phyloP scores from a whole-genome alignment of 92 coral and sea anemone genomes.

The Siderastrea siderea region DNA sequence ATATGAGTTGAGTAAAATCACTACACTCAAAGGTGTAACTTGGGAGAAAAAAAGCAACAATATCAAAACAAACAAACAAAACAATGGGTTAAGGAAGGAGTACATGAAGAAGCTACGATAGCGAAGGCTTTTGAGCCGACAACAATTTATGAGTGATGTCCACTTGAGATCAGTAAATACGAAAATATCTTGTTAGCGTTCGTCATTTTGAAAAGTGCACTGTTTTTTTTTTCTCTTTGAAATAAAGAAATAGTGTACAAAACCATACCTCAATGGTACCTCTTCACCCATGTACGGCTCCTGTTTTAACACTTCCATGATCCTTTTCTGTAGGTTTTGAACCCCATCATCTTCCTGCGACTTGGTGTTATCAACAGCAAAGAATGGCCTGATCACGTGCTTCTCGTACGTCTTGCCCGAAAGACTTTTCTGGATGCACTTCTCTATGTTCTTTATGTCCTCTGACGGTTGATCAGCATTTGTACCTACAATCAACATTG shows the following conservation, averaged over 20 bases:
- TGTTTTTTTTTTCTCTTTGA: not conserved
- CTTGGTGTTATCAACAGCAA: slow-evolving; percentile 74
- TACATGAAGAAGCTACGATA: too few relatives aligned
- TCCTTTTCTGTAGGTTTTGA: slow-evolving; percentile 48
- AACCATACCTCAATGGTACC: slow-evolving; percentile 67
- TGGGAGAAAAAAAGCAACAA: too few relatives aligned
- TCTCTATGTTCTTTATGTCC: slow-evolving; percentile 66
- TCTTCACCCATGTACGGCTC: slow-evolving; percentile 94
- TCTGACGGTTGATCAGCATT: slow-evolving; percentile 70
- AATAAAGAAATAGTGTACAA: too few relatives aligned
- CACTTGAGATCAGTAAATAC: too few relatives aligned
- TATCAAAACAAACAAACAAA: too few relatives aligned
- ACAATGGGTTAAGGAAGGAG: too few relatives aligned
- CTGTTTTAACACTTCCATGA: slow-evolving; percentile 63
- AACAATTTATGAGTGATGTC: too few relatives aligned
- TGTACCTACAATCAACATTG: slow-evolving; percentile 81
- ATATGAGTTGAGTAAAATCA: too few relatives aligned
- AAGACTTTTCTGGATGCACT: slow-evolving; percentile 63
- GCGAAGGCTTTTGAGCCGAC: too few relatives aligned
- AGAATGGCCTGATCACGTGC: slow-evolving; percentile 76
- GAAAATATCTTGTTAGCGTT: too few relatives aligned
- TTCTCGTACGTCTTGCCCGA: slow-evolving; percentile 76
- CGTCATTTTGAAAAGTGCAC: too few relatives aligned
- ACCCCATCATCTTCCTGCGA: slow-evolving; percentile 67
- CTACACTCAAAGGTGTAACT: too few relatives aligned